phyloP scores from a whole-genome alignment of 1,140 invertebrate genomes.

The Platyura marginata region DNA sequence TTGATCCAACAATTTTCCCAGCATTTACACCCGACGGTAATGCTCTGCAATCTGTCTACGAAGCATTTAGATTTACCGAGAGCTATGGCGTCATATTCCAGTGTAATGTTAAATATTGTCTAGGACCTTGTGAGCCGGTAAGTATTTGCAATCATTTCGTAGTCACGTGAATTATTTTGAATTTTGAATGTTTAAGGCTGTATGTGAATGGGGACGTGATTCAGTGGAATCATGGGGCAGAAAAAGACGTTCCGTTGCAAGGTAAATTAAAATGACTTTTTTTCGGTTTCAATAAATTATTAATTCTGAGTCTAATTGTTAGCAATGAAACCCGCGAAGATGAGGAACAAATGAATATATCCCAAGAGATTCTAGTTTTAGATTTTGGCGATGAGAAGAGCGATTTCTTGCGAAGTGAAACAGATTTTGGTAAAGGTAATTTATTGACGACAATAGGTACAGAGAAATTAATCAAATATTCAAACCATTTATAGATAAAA shows the following conservation, averaged over 20 bases:
- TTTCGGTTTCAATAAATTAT: not conserved
- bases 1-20: conserved; percentile 85
- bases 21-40: conserved; percentile 73
- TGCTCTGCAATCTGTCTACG: conserved; percentile 77
- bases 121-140: conserved; percentile 85
- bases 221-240: conserved; percentile 79
- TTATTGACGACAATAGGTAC: too few relatives aligned
- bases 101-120: conserved; percentile 90
- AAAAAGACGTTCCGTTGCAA: conserved; percentile 51
- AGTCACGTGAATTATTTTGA: not conserved
- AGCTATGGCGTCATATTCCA: conserved; percentile 95
- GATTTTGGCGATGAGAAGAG: conserved; percentile 81
- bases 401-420: conserved; percentile 56
- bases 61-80: conserved; percentile 89
- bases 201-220: conserved; percentile 75
- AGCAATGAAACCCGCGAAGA: conserved; percentile 39
- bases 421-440: conserved; percentile 49
- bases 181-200: conserved; percentile 33
- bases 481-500: conserved; percentile 67
- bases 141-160: too few relatives aligned
- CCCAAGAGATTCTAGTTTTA: conserved; percentile 80
- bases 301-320: conserved; percentile 14
- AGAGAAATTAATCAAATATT: too few relatives aligned
- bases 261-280: conserved; percentile 9
- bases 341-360: conserved; percentile 80